Conservation (phyloP, 2,888 invertebrate species). For the Campopleginae sp. region DNA sequence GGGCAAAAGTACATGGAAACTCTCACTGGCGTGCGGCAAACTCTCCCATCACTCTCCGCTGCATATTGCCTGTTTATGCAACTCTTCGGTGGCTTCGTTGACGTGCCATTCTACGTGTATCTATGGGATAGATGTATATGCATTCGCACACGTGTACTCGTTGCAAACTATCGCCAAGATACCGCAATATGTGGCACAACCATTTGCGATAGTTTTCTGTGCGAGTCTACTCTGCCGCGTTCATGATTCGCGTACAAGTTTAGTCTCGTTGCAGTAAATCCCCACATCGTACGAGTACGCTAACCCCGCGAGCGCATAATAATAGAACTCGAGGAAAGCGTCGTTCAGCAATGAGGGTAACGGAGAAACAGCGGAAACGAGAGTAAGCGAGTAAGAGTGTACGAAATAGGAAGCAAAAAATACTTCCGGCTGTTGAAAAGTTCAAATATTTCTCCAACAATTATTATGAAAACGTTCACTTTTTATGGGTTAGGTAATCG, state of each 20-base stretch:
- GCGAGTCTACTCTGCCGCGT: conserved; percentile 10
- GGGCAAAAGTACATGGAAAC: conserved; percentile 67
- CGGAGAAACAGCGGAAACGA: conserved; percentile 21
- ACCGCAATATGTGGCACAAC: conserved; percentile 39
- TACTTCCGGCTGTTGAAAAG: conserved; percentile 37
- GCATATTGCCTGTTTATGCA: conserved; percentile 59
- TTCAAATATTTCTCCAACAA: conserved; percentile 39
- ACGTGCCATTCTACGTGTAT: background rate
- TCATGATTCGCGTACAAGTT: conserved; percentile 31
- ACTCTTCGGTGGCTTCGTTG: conserved; percentile 48
- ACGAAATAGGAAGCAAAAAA: conserved; percentile 13
- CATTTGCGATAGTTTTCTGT: conserved; percentile 53
- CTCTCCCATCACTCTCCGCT: conserved; percentile 36
- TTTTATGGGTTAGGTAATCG: background rate
- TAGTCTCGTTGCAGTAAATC: conserved; percentile 51
- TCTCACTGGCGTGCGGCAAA: conserved; percentile 37
- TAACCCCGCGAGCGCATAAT: conserved; percentile 69
- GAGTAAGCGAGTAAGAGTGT: background rate
- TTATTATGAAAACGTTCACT: conserved; percentile 29
- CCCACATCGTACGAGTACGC: conserved; percentile 39
- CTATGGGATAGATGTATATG: background rate
- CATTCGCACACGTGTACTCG: background rate
- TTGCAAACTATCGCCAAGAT: conserved; percentile 16
- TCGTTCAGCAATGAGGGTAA: conserved; percentile 48
- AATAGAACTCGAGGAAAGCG: conserved; percentile 70